A percentile compares a stretch with the other conserved stretches of the same genome.
Conservation (phyloP, 2,888 invertebrate genomes). For the Gymnocheta viridis region DNA sequence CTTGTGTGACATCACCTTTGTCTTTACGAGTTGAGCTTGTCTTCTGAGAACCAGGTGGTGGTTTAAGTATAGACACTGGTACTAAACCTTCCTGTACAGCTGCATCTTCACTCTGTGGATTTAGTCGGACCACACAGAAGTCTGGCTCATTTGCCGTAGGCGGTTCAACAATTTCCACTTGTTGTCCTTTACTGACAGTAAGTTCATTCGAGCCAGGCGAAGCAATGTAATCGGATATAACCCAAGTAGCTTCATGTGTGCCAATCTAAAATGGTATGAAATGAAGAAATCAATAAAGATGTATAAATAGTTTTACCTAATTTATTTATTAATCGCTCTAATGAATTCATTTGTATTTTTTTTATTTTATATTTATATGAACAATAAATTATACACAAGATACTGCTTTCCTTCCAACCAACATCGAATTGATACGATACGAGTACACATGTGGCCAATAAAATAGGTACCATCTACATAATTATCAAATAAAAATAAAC, state of each 20-base stretch:
- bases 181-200: constrained; percentile 94
- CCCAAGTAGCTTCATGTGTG: constrained; percentile 94
- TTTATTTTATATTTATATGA: neutral
- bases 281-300: constrained; percentile 57
- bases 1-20: constrained; percentile 79
- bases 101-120: constrained; percentile 83
- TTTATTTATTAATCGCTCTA: constrained; percentile 54
- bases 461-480: too few relatives aligned
- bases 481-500: too few relatives aligned
- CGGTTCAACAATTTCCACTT: constrained; percentile 93
- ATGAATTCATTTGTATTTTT: constrained; percentile 44
- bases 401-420: neutral
- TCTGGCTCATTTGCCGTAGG: constrained; percentile 86
- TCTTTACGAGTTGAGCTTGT: constrained; percentile 77
- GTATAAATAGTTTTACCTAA: constrained; percentile 51
- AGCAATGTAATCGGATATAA: constrained; percentile 92
- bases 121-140: constrained; percentile 88
- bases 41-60: constrained; percentile 85
- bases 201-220: constrained; percentile 89
- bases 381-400: neutral
- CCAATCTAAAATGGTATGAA: constrained; percentile 84
- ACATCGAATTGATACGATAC: neutral
- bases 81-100: constrained; percentile 90
- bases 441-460: too few relatives aligned
- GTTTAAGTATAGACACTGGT: constrained; percentile 89